Conservation (phyloP, 2,113 vertebrate species). For the Odontesthes bonariensis region DNA sequence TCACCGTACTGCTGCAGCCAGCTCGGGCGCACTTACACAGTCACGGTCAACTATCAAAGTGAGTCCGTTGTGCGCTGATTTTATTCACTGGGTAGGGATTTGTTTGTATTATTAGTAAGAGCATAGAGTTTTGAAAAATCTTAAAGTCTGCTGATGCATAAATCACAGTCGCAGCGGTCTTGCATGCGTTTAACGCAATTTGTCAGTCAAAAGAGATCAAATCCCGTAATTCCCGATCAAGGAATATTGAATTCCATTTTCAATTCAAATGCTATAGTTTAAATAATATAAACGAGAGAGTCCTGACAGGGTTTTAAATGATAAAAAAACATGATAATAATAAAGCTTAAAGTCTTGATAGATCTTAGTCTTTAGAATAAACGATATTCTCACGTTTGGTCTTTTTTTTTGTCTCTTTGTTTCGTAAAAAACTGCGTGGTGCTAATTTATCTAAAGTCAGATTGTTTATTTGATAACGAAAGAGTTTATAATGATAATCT, state of each 20-base stretch:
- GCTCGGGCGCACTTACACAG: conserved; percentile 62
- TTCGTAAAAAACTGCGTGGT: background rate
- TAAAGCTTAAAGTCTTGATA: background rate
- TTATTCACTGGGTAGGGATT: background rate
- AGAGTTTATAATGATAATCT: background rate
- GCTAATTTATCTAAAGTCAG: background rate
- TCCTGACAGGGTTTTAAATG: background rate
- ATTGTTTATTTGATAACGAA: background rate
- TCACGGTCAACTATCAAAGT: conserved; percentile 60
- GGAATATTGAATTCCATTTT: background rate
- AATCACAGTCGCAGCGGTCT: background rate
- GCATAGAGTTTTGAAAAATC: background rate
- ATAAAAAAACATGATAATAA: background rate
- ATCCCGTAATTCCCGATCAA: background rate
- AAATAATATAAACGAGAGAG: background rate
- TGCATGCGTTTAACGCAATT: background rate
- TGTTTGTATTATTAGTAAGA: background rate
- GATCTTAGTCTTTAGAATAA: background rate
- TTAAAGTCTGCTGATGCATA: background rate
- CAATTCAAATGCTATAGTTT: background rate
- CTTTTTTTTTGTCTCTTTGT: background rate
- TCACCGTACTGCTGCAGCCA: conserved; percentile 54
- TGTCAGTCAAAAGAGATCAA: background rate
- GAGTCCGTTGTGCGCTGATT: conserved; percentile 17
- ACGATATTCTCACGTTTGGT: background rate